These are phyloP conservation scores for Luperina testacea DNA, from an alignment of 2,888 invertebrate species.

Conservation along the genomic window DNA sequence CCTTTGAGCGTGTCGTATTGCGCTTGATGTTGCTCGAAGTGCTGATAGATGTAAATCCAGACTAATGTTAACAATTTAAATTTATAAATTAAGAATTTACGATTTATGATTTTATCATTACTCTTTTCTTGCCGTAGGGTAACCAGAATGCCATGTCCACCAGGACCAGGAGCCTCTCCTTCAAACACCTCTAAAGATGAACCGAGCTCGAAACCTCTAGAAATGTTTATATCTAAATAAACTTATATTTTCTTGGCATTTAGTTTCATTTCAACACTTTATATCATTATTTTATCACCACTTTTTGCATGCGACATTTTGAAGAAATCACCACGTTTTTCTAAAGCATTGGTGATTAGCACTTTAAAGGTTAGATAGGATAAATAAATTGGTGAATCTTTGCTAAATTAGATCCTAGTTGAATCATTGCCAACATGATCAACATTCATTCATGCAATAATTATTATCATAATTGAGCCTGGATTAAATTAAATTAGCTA, in stretches of 20 bases:
- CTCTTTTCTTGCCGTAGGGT: slow-evolving; percentile 46
- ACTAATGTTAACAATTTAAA: too few relatives aligned
- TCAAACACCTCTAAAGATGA: slow-evolving; percentile 15
- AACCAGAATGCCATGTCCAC: slow-evolving; percentile 47
- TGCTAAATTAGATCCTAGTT: too few relatives aligned
- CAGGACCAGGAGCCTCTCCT: slow-evolving; percentile 11
- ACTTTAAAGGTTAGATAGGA: too few relatives aligned
- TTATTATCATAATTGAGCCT: too few relatives aligned
- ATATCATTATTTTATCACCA: background rate
- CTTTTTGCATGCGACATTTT: background rate
- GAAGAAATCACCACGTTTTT: background rate
- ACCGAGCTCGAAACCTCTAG: slow-evolving; percentile 21
- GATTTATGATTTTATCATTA: slow-evolving; percentile 11
- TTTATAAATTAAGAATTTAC: background rate
- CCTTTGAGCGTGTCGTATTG: too few relatives aligned
- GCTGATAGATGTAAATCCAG: too few relatives aligned
- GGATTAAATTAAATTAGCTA: too few relatives aligned
- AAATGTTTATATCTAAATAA: slow-evolving; percentile 48
- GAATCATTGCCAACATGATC: too few relatives aligned
- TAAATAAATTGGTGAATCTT: too few relatives aligned
- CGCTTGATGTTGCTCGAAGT: too few relatives aligned
- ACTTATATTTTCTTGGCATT: slow-evolving; percentile 5
- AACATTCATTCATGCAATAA: too few relatives aligned
- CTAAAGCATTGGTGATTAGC: background rate
- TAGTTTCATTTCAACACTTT: slow-evolving; percentile 47